These are phyloP conservation scores for Protomyctophum bolini DNA, from an alignment of 2,113 vertebrate genomes.

Conservation along the genomic window DNA sequence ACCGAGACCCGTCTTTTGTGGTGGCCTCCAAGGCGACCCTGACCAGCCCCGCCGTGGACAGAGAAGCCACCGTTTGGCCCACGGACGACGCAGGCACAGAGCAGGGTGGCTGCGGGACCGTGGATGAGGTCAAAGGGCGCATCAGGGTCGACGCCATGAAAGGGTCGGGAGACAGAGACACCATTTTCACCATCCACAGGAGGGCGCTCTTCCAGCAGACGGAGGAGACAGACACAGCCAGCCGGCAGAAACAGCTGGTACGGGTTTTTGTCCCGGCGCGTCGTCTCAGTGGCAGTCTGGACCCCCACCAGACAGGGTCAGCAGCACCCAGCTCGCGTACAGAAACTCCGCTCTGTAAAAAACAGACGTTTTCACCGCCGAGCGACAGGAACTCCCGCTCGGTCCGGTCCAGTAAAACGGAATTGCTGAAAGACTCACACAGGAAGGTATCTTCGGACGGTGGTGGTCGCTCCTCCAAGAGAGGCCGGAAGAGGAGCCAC, in stretches of 20 bases:
- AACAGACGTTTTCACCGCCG: constrained; percentile 51
- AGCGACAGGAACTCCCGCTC: constrained; percentile 38
- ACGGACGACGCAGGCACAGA: too few relatives aligned
- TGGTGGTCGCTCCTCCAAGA: constrained; percentile 60
- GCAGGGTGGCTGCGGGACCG: too few relatives aligned
- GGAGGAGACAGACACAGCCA: constrained; percentile 8
- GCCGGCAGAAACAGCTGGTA: constrained; percentile 38
- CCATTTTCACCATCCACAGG: constrained; percentile 50
- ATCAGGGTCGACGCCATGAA: not conserved
- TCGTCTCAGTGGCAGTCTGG: constrained; percentile 30
- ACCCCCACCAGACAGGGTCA: constrained; percentile 9
- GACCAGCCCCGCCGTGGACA: constrained; percentile 75
- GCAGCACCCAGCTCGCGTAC: constrained; percentile 25
- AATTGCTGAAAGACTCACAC: constrained; percentile 42
- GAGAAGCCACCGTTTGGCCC: constrained; percentile 25
- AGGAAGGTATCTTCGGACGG: constrained; percentile 48
- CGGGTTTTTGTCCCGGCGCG: constrained; percentile 55
- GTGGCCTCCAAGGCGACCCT: constrained; percentile 88
- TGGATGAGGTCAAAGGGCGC: not conserved
- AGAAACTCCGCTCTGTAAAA: constrained; percentile 19
- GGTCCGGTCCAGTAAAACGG: constrained; percentile 50
- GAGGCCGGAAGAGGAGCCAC: constrained; percentile 86
- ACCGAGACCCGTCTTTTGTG: constrained; percentile 71
- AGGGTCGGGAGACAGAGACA: constrained; percentile 5
- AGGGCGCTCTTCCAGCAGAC: constrained; percentile 68